Conservation (phyloP, 2,113 vertebrate species). For the Cyphomyrus plagiostoma region DNA sequence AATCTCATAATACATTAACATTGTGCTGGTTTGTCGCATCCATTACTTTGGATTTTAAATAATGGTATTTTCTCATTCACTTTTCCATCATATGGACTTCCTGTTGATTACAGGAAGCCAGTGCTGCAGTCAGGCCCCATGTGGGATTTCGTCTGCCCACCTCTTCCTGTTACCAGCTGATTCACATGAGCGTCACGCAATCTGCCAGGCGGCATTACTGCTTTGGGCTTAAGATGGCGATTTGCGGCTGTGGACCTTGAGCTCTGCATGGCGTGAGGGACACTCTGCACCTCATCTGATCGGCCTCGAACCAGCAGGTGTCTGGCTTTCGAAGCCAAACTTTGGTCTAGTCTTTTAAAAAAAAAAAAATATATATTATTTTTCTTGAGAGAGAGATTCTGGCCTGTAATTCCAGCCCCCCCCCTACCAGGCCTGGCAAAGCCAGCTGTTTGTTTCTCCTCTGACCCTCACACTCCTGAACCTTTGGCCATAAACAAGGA, state of each 20-base stretch:
- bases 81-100: not conserved
- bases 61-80: not conserved
- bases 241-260: not conserved
- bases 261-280: not conserved
- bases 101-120: not conserved
- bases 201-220: not conserved
- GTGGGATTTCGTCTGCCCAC: not conserved
- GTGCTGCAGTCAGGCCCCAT: not conserved
- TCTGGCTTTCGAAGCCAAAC: not conserved
- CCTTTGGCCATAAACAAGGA: slow-evolving; percentile 37
- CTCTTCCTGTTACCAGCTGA: not conserved
- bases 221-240: not conserved
- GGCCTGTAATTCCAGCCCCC: not conserved
- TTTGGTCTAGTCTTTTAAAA: not conserved
- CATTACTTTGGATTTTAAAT: not conserved
- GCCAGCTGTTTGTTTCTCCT: slow-evolving; percentile 25
- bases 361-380: too few species aligned
- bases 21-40: not conserved
- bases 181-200: not conserved
- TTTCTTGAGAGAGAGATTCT: not conserved
- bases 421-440: not conserved
- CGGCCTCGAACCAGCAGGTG: not conserved
- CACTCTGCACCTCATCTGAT: not conserved
- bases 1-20: not conserved
- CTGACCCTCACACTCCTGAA: slow-evolving; percentile 31